Base-by-base conservation (phyloP, 2,888 invertebrate species). In the Timandra comae region DNA sequence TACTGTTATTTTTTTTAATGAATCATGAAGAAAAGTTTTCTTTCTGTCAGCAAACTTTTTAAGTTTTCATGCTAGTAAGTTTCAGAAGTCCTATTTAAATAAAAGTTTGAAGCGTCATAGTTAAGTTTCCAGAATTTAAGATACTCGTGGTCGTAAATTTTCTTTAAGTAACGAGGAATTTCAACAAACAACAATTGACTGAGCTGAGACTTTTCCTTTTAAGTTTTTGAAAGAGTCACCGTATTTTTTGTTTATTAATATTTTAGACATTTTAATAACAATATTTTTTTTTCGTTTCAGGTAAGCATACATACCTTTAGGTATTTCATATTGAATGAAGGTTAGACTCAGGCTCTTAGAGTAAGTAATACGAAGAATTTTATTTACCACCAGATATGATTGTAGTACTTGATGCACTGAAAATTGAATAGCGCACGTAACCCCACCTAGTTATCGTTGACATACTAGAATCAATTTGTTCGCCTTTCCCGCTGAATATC, bases 401-500 rank as follows among this genome's bases (percentile, higher is more conserved):
- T n/a, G n/a, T n/a, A n/a, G 50, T 47, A 46, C 42, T 51, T 51
- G 50, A 56, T 53, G 52, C 56, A 52, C 52, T 58, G 56, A 57
- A 67, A 63, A 65, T 65, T 60, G 57, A 63, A 62, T 62, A 59
- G 42, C 53, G 54, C 61, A 56, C 58, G 56, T 60, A 60, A 53
- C 57, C 55, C 40, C 46, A 52, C 49, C 54, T 45, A 55, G 53
- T 49, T 59, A 54, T 56, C 59, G 57, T 51, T 58, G 63, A 63
- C 57, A 60, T 63, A 46, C 49, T 46, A 44, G 43, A 49, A 46
- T 25, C 59, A 67, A 76, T 75, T 77, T 72, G 73, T 71, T 69
- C 61, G 56, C 63, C 43, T 65, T 68, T 61, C 56, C 56, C 55
- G 61, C 44, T 37, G 61, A 75, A 75, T 73, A 73, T 72, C 61